Evolutionary conservation across 2,888 invertebrate species (phyloP).

Genomic region (Lochmaea capreae): DNA sequence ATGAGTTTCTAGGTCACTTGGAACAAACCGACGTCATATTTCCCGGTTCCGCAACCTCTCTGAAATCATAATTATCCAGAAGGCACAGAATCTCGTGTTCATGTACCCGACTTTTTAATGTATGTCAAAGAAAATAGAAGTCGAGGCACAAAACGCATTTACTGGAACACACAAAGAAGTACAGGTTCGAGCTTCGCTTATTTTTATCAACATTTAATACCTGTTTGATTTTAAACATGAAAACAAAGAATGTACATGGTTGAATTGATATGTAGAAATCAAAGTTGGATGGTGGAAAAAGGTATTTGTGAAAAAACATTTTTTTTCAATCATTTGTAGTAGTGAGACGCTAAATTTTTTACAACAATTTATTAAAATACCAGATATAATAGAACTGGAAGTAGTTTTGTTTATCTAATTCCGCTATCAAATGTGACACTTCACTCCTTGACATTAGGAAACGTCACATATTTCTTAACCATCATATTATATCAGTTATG

Average conservation of each 20-base stretch:
- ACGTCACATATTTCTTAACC: too few relatives aligned
- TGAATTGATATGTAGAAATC: background rate
- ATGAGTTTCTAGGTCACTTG: slow-evolving; percentile 31
- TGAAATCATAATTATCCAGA: slow-evolving; percentile 32
- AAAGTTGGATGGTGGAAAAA: too few relatives aligned
- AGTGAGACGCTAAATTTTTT: too few relatives aligned
- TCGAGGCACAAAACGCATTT: slow-evolving; percentile 14
- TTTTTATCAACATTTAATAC: background rate
- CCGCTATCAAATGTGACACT: too few relatives aligned
- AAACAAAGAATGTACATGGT: background rate
- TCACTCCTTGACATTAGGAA: too few relatives aligned
- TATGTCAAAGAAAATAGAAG: slow-evolving; percentile 19
- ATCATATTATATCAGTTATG: too few relatives aligned
- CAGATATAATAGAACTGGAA: too few relatives aligned
- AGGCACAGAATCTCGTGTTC: slow-evolving; percentile 7
- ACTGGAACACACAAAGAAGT: slow-evolving; percentile 5
- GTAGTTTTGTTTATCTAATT: too few relatives aligned
- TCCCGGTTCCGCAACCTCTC: slow-evolving; percentile 21
- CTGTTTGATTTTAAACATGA: background rate
- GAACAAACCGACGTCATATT: slow-evolving; percentile 13
- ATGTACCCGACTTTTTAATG: slow-evolving; percentile 27
- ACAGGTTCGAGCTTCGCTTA: background rate
- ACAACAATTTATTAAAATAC: too few relatives aligned
- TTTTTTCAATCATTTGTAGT: too few relatives aligned
- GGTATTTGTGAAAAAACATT: too few relatives aligned